phyloP scores from a whole-genome alignment of 92 coral and sea anemone genomes.

The Palythoa heliodiscus region DNA sequence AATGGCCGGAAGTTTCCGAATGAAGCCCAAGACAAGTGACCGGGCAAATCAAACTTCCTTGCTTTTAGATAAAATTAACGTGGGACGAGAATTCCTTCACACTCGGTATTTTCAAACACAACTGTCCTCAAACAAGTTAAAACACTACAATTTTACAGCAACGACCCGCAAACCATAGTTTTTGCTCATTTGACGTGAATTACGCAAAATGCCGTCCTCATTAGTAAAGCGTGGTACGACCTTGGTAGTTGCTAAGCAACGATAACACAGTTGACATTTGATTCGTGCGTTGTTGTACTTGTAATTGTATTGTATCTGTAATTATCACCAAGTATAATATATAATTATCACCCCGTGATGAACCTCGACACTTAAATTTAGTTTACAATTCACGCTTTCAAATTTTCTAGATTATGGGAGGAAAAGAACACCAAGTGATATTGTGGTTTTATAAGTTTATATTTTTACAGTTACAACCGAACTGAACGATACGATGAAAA shows the following conservation, averaged over 20 bases:
- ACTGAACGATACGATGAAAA: too few relatives aligned
- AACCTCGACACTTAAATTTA: background rate
- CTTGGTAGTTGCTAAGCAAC: background rate
- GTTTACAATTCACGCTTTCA: background rate
- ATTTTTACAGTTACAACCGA: background rate
- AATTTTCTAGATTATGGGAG: background rate
- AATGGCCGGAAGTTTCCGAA: slow-evolving; percentile 8
- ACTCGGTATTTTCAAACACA: background rate
- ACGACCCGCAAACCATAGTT: background rate
- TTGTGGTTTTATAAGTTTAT: too few relatives aligned
- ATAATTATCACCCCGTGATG: background rate
- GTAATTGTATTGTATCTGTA: background rate
- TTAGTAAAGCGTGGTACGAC: background rate
- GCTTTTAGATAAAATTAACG: background rate
- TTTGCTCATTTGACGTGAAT: background rate
- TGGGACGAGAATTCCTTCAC: slow-evolving; percentile 5
- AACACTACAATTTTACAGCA: background rate
- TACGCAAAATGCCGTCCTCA: background rate
- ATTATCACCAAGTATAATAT: background rate
- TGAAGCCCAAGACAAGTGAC: background rate
- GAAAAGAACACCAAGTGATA: too few relatives aligned
- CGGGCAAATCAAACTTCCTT: background rate
- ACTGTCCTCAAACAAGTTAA: background rate
- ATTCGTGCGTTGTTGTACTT: background rate
- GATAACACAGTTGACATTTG: background rate